Evolutionary conservation across 2,888 invertebrate species (phyloP).

Genomic region (Agrochola lychnidis): DNA sequence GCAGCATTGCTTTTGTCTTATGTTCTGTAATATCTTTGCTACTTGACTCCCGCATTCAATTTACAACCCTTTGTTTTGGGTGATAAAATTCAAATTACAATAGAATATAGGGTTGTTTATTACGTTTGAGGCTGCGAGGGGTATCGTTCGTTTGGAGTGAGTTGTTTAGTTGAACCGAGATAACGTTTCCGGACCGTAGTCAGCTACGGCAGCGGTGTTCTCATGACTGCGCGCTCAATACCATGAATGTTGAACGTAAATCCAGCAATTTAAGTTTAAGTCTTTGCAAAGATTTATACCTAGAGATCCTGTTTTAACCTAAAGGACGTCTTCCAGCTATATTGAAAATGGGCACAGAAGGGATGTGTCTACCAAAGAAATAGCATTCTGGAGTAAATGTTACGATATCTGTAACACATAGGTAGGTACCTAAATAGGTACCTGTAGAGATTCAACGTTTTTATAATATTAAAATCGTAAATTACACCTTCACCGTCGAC

Average conservation of each 20-base stretch:
- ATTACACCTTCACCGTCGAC: constrained; percentile 7
- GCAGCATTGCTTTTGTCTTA: constrained; percentile 72
- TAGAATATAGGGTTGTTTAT: constrained; percentile 46
- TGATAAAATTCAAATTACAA: constrained; percentile 65
- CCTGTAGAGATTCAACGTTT: not conserved
- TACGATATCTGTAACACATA: not conserved
- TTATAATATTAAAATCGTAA: constrained; percentile 39
- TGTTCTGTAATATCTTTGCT: constrained; percentile 58
- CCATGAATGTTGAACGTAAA: constrained; percentile 41
- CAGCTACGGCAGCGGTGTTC: constrained; percentile 77
- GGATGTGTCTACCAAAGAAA: not conserved
- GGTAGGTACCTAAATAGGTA: not conserved
- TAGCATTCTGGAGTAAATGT: not conserved
- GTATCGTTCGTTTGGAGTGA: constrained; percentile 79
- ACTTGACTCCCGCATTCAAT: constrained; percentile 50
- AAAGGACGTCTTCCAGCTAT: not conserved
- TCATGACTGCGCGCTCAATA: constrained; percentile 72
- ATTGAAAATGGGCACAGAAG: not conserved
- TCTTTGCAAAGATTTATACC: not conserved
- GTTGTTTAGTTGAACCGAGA: constrained; percentile 87
- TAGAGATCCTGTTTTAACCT: not conserved
- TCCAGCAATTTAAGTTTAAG: constrained; percentile 23
- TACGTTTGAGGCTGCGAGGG: constrained; percentile 61
- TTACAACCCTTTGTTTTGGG: constrained; percentile 57
- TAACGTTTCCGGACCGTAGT: constrained; percentile 83